phyloP scores from a whole-genome alignment of 2,113 vertebrate species.

The Cercocebus atys region DNA sequence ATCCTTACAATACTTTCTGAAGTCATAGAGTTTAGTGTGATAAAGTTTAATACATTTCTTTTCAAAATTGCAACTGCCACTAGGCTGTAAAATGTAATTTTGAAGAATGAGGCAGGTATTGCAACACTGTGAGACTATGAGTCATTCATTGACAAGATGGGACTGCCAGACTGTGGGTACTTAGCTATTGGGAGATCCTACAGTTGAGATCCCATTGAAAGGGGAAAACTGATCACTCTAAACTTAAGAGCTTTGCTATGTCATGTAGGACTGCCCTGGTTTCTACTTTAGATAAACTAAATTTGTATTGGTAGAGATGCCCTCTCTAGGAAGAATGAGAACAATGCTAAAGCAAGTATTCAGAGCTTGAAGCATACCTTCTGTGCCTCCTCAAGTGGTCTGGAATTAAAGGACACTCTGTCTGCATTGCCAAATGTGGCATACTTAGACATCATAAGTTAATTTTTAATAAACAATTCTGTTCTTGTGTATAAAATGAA shows the following conservation, averaged over 20 bases:
- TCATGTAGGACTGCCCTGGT: not conserved
- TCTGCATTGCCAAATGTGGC: not conserved
- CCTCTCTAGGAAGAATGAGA: not conserved
- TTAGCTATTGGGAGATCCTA: not conserved
- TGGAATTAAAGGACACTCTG: not conserved
- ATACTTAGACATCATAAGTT: not conserved
- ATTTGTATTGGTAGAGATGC: not conserved
- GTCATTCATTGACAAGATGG: not conserved
- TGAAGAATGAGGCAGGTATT: not conserved
- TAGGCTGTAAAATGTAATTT: not conserved
- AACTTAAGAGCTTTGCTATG: not conserved
- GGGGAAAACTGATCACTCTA: not conserved
- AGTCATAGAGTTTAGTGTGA: not conserved
- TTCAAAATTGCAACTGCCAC: not conserved
- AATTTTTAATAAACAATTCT: constrained; percentile 29
- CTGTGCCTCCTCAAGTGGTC: not conserved
- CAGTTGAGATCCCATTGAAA: not conserved
- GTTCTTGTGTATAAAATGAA: not conserved
- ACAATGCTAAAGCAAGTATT: not conserved
- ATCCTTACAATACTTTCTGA: not conserved
- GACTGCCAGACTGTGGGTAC: not conserved
- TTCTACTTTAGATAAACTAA: not conserved
- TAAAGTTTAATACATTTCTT: not conserved
- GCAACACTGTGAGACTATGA: not conserved
- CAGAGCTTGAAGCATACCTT: not conserved